These are phyloP conservation scores for Acanthoscelides obtectus DNA, from an alignment of 2,888 invertebrate species.

Conservation along the genomic window DNA sequence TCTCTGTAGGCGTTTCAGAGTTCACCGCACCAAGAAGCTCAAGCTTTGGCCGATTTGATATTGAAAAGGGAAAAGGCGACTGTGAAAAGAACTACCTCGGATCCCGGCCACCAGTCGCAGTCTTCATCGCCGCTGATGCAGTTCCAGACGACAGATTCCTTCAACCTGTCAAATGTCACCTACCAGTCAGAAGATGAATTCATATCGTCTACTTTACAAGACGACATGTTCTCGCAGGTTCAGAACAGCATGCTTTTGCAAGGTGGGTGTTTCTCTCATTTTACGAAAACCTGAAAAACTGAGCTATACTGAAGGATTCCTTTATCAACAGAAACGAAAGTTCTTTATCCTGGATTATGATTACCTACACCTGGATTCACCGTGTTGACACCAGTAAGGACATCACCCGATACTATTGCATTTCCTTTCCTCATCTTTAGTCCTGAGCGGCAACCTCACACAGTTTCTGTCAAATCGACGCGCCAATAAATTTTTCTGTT, in stretches of 20 bases:
- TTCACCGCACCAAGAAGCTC: conserved; percentile 62
- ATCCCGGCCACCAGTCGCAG: conserved; percentile 55
- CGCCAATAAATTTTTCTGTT: too few relatives aligned
- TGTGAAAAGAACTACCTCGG: conserved; percentile 70
- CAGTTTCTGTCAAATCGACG: too few relatives aligned
- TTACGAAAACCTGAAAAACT: too few relatives aligned
- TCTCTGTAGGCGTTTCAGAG: conserved; percentile 34
- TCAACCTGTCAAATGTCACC: conserved; percentile 58
- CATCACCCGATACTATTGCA: too few relatives aligned
- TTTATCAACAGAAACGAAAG: neutral
- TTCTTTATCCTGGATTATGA: neutral
- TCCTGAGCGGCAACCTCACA: too few relatives aligned
- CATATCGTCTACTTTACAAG: conserved; percentile 63
- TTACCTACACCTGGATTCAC: too few relatives aligned
- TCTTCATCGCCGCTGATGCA: conserved; percentile 51
- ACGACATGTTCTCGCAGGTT: conserved; percentile 72
- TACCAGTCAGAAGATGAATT: conserved; percentile 61
- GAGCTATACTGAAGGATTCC: too few relatives aligned
- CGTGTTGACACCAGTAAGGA: too few relatives aligned
- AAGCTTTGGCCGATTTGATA: conserved; percentile 71
- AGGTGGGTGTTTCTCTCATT: conserved; percentile 34
- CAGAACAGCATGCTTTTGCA: conserved; percentile 66
- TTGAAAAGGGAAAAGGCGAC: conserved; percentile 67
- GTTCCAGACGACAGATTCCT: conserved; percentile 58
- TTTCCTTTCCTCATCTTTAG: too few relatives aligned